Evolutionary conservation across 2,888 invertebrate species (phyloP).

Genomic region (Mythimna lalbum): DNA sequence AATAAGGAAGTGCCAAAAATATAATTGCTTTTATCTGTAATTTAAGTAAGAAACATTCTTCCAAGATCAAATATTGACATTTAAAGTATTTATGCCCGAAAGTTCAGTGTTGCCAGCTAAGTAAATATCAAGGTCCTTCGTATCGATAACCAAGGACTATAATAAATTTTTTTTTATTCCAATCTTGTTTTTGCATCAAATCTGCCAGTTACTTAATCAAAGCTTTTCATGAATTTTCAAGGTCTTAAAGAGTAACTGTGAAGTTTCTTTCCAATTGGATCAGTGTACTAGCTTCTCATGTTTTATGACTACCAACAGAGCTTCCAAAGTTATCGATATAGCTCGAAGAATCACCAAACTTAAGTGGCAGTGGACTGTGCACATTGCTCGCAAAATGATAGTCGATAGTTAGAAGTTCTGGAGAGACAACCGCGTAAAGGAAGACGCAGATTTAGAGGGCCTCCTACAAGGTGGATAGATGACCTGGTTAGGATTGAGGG

Average conservation of each 20-base stretch:
- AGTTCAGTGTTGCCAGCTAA: conserved; percentile 54
- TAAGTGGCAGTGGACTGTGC: too few species aligned
- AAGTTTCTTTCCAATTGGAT: not conserved
- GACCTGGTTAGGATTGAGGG: too few species aligned
- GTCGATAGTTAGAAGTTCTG: too few species aligned
- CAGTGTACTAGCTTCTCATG: not conserved
- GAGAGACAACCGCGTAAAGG: too few species aligned
- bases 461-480: too few species aligned
- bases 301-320: too few species aligned
- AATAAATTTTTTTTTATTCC: not conserved
- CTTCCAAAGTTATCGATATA: too few species aligned
- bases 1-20: conserved; percentile 20
- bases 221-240: not conserved
- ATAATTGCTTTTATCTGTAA: conserved; percentile 21
- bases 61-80: conserved; percentile 54
- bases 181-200: not conserved
- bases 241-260: not conserved
- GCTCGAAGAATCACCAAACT: too few species aligned
- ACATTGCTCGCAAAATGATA: too few species aligned
- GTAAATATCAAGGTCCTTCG: conserved; percentile 48
- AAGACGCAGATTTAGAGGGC: too few species aligned
- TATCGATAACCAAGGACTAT: conserved; percentile 22
- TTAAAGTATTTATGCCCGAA: conserved; percentile 54
- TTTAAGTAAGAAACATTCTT: conserved; percentile 26
- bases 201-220: not conserved